These are phyloP conservation scores for Phenganax subtilis DNA, from an alignment of 92 coral and sea anemone species.

Conservation along the genomic window DNA sequence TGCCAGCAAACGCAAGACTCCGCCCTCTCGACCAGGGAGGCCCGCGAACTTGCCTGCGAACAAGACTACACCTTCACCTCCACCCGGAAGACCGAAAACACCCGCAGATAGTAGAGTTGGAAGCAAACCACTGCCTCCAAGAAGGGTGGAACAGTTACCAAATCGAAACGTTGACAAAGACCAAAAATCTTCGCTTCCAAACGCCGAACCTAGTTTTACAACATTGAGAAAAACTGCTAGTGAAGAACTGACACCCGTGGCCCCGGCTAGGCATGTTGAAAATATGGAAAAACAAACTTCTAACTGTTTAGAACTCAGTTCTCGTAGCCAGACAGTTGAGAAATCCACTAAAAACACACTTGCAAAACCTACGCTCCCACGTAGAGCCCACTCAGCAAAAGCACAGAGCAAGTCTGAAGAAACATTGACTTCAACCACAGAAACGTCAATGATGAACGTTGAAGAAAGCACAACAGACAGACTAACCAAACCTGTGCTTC, in stretches of 20 bases:
- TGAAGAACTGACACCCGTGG: background rate
- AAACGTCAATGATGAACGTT: too few relatives aligned
- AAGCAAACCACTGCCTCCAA: background rate
- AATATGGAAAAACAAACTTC: background rate
- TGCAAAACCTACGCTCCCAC: background rate
- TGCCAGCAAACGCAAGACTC: slow-evolving; percentile 20
- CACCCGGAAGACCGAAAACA: background rate
- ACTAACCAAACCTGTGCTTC: too few relatives aligned
- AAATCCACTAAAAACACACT: background rate
- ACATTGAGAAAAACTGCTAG: background rate
- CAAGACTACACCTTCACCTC: slow-evolving; percentile 42
- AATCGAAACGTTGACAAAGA: background rate
- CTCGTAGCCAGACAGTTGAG: background rate
- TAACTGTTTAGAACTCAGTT: background rate
- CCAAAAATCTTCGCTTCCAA: background rate
- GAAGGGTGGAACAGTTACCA: background rate
- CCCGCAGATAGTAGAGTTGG: background rate
- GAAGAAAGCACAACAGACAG: too few relatives aligned
- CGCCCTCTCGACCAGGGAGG: slow-evolving; percentile 36
- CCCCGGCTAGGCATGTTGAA: background rate
- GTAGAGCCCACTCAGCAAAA: too few relatives aligned
- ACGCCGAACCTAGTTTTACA: background rate
- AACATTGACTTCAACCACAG: too few relatives aligned
- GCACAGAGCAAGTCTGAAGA: too few relatives aligned
- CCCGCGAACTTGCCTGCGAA: slow-evolving; percentile 18